Conservation (phyloP, 2,797 vertebrate species). For the Lacerta agilis region DNA sequence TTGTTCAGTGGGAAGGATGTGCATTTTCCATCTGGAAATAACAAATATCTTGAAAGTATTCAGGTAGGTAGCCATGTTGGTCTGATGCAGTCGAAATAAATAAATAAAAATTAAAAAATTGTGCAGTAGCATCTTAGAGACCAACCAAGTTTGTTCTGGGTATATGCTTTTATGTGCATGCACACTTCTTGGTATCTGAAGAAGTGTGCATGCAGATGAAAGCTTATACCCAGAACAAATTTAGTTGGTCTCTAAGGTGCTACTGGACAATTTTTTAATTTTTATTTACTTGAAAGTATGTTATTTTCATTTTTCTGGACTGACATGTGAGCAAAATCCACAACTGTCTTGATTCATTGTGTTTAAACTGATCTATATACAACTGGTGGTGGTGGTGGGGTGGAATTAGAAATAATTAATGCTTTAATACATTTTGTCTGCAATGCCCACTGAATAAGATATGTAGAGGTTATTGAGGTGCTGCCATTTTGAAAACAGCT, state of each 20-base stretch:
- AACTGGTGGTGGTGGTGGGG: not conserved
- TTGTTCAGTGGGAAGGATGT: not conserved
- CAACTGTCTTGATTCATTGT: not conserved
- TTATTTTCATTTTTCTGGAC: no score
- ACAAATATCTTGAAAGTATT: not conserved
- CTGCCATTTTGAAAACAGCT: conserved; percentile 15
- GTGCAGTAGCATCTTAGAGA: no score
- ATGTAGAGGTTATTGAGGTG: conserved; percentile 53
- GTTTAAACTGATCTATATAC: not conserved
- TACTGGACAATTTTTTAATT: no score
- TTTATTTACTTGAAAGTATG: not conserved
- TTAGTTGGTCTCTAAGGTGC: no score
- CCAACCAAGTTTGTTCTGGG: no score
- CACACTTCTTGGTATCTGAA: no score
- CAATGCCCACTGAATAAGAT: conserved; percentile 58
- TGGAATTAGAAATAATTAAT: not conserved
- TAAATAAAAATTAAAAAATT: no score
- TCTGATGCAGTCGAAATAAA: no score
- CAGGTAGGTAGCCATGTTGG: no score
- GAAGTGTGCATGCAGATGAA: no score
- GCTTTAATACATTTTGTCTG: not conserved
- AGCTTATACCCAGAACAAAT: no score
- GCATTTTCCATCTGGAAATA: not conserved
- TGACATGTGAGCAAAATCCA: not conserved
- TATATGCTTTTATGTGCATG: no score